Conservation (phyloP, 1,140 invertebrate species). For the Lepidurus arcticus region DNA sequence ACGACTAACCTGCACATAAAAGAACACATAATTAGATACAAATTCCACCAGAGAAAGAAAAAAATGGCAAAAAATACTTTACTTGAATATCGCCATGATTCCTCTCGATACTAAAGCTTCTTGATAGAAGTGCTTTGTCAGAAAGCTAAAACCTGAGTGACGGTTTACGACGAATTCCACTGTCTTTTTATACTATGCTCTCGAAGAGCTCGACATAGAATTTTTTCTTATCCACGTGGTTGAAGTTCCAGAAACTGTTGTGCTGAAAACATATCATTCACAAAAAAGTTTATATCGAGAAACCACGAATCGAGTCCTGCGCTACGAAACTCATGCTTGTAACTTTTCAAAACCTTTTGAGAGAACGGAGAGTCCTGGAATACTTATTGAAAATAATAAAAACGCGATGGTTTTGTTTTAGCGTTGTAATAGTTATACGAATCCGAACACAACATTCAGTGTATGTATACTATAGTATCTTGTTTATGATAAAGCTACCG, state of each 20-base stretch:
- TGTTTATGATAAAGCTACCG: no score
- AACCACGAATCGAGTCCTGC: not conserved
- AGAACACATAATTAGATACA: not conserved
- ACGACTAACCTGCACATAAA: not conserved
- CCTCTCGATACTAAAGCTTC: not conserved
- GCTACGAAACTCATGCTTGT: not conserved
- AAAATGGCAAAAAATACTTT: not conserved
- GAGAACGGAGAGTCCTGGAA: no score
- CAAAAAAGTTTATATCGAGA: not conserved
- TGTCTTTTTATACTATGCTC: not conserved
- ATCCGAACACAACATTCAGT: no score
- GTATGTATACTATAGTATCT: no score
- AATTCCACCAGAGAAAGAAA: not conserved
- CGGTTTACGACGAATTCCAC: not conserved
- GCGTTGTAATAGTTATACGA: no score
- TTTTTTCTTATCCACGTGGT: not conserved
- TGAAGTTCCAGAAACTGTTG: no score
- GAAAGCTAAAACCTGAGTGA: conserved; percentile 1
- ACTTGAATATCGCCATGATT: not conserved
- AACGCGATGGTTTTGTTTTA: no score
- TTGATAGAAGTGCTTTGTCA: not conserved
- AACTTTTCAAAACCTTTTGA: no score
- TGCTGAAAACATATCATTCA: no score
- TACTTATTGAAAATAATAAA: no score
- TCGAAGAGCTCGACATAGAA: not conserved